Conservation (phyloP, 1,140 invertebrate species). For the Mesaphorura yosii region DNA sequence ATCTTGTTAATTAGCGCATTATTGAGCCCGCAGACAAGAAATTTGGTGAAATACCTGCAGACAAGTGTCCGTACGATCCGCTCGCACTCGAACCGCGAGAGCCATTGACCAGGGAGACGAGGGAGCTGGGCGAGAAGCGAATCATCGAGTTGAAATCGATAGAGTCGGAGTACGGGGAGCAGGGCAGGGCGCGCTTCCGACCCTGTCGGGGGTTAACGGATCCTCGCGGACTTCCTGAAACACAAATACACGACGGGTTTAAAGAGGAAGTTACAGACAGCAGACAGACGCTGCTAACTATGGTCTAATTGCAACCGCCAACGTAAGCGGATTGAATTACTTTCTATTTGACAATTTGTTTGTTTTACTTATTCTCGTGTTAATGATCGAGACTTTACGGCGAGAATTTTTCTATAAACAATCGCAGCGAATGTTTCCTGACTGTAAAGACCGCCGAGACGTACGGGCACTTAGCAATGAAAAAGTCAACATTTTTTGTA, state of each 20-base stretch:
- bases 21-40: background rate
- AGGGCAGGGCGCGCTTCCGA: constrained; percentile 80
- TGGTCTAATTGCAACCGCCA: background rate
- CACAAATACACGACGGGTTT: too few species aligned
- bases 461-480: too few species aligned
- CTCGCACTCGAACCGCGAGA: constrained; percentile 70
- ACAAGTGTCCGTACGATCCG: constrained; percentile 87
- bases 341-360: background rate
- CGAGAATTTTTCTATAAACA: background rate
- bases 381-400: background rate
- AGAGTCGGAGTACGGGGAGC: constrained; percentile 87
- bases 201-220: constrained; percentile 47
- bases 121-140: constrained; percentile 82
- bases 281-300: background rate
- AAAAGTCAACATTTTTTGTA: too few species aligned
- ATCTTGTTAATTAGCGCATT: too few species aligned
- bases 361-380: background rate
- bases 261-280: constrained; percentile 51
- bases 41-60: constrained; percentile 51
- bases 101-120: constrained; percentile 81
- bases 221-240: constrained; percentile 50
- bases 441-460: too few species aligned
- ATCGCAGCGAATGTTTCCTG: too few species aligned
- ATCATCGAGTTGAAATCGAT: constrained; percentile 91
- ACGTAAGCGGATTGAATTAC: background rate